A percentile compares a stretch with the other conserved stretches of the same genome.
Evolutionary conservation across 2,113 vertebrate genomes (phyloP).

Genomic region (Phrynosoma blainvillii): DNA sequence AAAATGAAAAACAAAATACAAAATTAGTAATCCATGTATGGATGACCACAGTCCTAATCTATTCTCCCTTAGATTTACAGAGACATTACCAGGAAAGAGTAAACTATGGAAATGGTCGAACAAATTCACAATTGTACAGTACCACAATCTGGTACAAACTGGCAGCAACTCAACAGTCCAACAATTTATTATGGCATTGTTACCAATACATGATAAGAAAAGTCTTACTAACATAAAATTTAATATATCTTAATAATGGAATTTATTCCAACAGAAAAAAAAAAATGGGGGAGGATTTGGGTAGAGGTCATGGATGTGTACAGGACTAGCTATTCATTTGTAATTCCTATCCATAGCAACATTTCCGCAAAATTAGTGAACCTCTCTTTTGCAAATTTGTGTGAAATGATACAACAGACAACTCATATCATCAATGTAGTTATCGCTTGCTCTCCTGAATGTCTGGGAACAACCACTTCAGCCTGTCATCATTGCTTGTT

Average conservation of each 20-base stretch:
- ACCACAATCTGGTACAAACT: neutral
- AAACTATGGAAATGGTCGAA: neutral
- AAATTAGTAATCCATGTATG: neutral
- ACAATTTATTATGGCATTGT: neutral
- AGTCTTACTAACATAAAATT: neutral
- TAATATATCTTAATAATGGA: conserved; percentile 33
- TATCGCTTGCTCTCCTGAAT: neutral
- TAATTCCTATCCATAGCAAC: neutral
- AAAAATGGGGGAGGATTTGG: neutral
- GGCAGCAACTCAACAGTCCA: neutral
- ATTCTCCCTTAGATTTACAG: neutral
- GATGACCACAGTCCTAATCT: neutral
- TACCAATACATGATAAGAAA: neutral
- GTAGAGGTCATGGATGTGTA: no score
- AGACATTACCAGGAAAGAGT: neutral
- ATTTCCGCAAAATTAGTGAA: neutral
- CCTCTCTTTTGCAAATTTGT: neutral
- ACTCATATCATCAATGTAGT: no score
- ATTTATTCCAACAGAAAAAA: neutral
- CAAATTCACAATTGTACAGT: neutral
- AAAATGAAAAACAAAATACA: neutral
- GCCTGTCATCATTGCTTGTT: neutral
- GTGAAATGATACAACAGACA: neutral
- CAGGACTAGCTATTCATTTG: no score
- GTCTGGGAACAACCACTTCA: neutral